These are phyloP conservation scores for human (Homo sapiens) DNA, from an alignment of 2,113 vertebrate genomes.

Conservation along the genomic window GRCh38 chrX:56090001-56090500, in stretches of 20 bases:
- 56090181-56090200: neutral
- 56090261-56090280: neutral
- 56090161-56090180: neutral
- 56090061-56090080: too few relatives aligned
- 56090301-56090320: neutral
- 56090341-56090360: neutral
- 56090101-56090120: neutral
- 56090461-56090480: too few relatives aligned
- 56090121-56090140: neutral
- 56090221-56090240: neutral
- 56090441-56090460: too few relatives aligned
- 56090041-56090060: too few relatives aligned
- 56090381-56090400: neutral
- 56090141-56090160: neutral
- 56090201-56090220: neutral
- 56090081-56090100: neutral
- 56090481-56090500: too few relatives aligned
- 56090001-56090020: neutral
- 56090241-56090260: neutral
- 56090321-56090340: neutral
- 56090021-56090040: too few relatives aligned
- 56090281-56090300: neutral
- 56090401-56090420: neutral
- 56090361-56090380: neutral
- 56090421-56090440: neutral